Evolutionary conservation across 2,113 vertebrate species (phyloP), one percentile per base, ranked within the genome.

Genomic region (Dolichallabes microphthalmus): DNA sequence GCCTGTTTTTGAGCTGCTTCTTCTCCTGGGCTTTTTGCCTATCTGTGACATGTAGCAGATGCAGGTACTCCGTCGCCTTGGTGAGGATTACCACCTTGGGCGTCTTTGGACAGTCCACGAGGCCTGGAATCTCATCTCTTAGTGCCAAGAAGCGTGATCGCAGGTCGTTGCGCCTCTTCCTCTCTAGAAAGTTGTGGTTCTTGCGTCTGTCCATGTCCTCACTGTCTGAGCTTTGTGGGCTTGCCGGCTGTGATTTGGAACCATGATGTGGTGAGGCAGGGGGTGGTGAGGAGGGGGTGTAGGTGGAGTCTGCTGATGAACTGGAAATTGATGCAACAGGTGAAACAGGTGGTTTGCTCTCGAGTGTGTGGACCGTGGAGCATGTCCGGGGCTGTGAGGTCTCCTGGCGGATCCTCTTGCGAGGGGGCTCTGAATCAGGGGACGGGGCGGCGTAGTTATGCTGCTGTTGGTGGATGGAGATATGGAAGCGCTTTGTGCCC

Each of bases 381-480:
- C 87, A 88, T 0, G 84, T 82, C 13, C 89, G 87, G 1, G 90
- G 90, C 35, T 92, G 91, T 8, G 92, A 86, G 84, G 86, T 78
- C 84, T 94, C 92, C 69, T 91, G 92, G 1, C 93, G 89, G 14
- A 92, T 61, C 88, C 89, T 92, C 88, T 95, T 95, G 20, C 92
- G 91, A 7, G 91, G 92, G 0, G 93, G 94, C 61, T 94, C 92
- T 0, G 57, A 9, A 0, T 82, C 88, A 0, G 92, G 96, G 0
- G 97, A 97, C 69, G 97, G 96, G 0, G 98, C 98, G 0, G 98
- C 98, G 0, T 98, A 99, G 94, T 99, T 99, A 93, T 99, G 98
- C 90, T 99, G 98, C 86, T 99, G 97, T 89, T 98, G 97, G 90
- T 99, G 98, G 89, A 99, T 97, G 0, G 98, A 97, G 88, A 99